Conservation (phyloP, 2,113 vertebrate species). For the Archilochus colubris region DNA sequence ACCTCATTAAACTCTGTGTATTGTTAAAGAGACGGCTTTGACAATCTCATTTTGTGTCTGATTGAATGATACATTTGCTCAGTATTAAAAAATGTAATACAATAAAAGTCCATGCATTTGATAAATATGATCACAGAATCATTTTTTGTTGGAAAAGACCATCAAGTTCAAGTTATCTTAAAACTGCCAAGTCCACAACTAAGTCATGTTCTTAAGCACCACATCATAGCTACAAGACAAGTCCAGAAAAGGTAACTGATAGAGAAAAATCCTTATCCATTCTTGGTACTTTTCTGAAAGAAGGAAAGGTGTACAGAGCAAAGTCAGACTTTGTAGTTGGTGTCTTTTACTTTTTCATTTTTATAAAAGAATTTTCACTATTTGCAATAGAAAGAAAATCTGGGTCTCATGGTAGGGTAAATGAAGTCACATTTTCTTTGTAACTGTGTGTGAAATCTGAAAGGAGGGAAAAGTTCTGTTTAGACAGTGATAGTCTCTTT, state of each 20-base stretch:
- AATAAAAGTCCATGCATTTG: neutral
- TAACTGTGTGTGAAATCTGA: neutral
- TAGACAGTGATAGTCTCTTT: neutral
- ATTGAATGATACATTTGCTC: neutral
- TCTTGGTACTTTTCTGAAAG: neutral
- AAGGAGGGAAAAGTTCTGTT: neutral
- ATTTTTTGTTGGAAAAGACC: no score
- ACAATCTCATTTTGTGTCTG: neutral
- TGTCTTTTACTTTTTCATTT: neutral
- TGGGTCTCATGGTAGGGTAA: neutral
- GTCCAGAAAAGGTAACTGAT: neutral
- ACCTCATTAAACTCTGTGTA: neutral
- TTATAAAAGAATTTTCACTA: neutral
- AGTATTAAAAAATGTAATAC: neutral
- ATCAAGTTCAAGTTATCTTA: no score
- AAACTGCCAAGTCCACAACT: no score
- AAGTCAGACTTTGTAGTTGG: rapidly evolving
- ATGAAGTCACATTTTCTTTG: neutral
- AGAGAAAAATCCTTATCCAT: neutral
- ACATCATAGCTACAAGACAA: neutral
- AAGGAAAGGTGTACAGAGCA: rapidly evolving
- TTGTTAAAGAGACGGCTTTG: no score
- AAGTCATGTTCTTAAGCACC: no score
- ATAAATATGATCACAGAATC: neutral
- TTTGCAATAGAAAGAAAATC: neutral